Evolutionary conservation across 2,888 invertebrate genomes (phyloP), one percentile per base, ranked within the genome.

Genomic region (Ellobium chinense): DNA sequence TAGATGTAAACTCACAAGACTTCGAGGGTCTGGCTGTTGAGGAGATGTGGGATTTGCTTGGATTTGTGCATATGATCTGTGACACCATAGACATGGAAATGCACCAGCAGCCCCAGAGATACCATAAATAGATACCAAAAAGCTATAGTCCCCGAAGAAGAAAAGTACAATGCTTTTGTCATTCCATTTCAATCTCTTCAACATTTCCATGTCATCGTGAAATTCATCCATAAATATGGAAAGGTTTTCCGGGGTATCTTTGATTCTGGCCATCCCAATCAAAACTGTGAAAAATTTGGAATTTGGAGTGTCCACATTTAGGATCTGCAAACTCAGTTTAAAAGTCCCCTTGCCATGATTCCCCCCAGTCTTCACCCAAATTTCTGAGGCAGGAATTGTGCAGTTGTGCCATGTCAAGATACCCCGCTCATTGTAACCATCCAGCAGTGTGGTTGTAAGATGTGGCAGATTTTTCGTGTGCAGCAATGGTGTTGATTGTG

Each of bases 81-180:
- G 24, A 18, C 76, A 76, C 66, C 66, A 65, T 14, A 76, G 76
- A 24, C 76, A 75, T 24, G 65, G 75, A 31, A 63, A 46, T n/a
- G 21, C 21, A 27, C 63, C 37, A 24, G 60, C 62, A 5, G 75
- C 65, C 5, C 75, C 75, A 27, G 63, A 63, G 2, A 65, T 14
- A 34, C 75, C 75, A 46, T 65, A 75, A 3, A 75, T 39, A 7
- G 62, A 63, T 2, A n/a, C 18, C 0, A 63, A 63, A 31, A 62
- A 63, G 14, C 62, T 36, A 12, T 73, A 73, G 21, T 73, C 73
- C 12, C 73, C 73, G 12, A 73, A 58, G 2, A 73, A 24, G 14
- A 75, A 63, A 14, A 75, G 9, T 1, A 24, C 14, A 2, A 63
- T 27, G 4, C 27, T 36, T 46, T 63, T 75, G n/a, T 46, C 65